Conservation (phyloP, 2,113 vertebrate genomes). For the Limnothrissa miodon region DNA sequence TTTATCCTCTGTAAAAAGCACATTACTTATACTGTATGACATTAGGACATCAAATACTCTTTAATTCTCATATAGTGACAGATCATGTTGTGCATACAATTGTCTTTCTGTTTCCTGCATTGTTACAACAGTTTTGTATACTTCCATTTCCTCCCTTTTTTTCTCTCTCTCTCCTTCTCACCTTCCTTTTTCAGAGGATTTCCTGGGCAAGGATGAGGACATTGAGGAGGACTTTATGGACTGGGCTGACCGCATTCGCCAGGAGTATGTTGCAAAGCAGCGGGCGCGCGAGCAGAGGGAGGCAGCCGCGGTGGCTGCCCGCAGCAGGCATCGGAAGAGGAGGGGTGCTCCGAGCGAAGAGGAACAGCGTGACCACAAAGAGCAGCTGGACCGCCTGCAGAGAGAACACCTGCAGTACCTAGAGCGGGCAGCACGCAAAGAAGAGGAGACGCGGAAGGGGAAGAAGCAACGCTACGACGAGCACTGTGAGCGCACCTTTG, state of each 20-base stretch:
- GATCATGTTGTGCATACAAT: too few species aligned
- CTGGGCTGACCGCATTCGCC: slow-evolving; percentile 80
- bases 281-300: slow-evolving; percentile 50
- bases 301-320: slow-evolving; percentile 26
- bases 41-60: too few species aligned
- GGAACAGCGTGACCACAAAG: slow-evolving; percentile 41
- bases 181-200: slow-evolving; percentile 59
- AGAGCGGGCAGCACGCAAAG: slow-evolving; percentile 64
- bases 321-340: slow-evolving; percentile 48
- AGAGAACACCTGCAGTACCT: slow-evolving; percentile 71
- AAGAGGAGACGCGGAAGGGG: slow-evolving; percentile 62
- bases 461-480: slow-evolving; percentile 66
- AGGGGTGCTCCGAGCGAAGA: slow-evolving; percentile 45
- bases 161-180: background rate
- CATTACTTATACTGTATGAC: too few species aligned
- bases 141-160: background rate
- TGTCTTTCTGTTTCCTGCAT: background rate
- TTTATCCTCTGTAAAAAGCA: too few species aligned
- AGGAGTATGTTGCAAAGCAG: slow-evolving; percentile 74
- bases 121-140: background rate
- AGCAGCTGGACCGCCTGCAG: slow-evolving; percentile 59
- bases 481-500: slow-evolving; percentile 57
- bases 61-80: too few species aligned
- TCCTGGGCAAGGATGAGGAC: slow-evolving; percentile 64
- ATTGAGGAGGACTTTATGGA: slow-evolving; percentile 73